These are phyloP conservation scores for Phyllopteryx taeniolatus DNA, from an alignment of 2,113 vertebrate species.

Conservation along the genomic window DNA sequence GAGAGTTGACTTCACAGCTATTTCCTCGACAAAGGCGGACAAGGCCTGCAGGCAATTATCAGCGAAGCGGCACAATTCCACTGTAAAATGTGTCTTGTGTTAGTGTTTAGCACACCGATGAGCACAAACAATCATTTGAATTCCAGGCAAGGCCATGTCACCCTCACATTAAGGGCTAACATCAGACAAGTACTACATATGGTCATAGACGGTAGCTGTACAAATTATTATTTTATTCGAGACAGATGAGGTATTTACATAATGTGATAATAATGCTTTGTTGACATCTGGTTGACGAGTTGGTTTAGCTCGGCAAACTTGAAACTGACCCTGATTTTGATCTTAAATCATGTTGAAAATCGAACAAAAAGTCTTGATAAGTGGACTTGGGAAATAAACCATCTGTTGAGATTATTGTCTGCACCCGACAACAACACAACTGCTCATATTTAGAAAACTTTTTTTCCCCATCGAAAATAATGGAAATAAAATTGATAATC, in stretches of 20 bases:
- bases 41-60: slow-evolving; percentile 23
- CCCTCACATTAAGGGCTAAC: not conserved
- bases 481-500: no score
- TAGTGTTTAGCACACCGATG: not conserved
- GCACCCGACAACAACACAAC: no score
- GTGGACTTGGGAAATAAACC: no score
- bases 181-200: not conserved
- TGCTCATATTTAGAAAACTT: no score
- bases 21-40: slow-evolving; percentile 38
- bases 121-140: not conserved
- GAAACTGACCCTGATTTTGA: no score
- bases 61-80: slow-evolving; percentile 12
- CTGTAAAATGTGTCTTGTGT: slow-evolving; percentile 12
- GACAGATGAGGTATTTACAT: not conserved
- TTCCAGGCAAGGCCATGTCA: not conserved
- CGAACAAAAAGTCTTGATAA: no score
- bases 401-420: no score
- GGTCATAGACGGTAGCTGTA: not conserved
- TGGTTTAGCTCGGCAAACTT: no score
- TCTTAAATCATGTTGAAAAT: no score
- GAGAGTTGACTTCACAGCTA: slow-evolving; percentile 45
- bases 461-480: no score
- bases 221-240: not conserved
- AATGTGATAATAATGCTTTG: not conserved
- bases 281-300: not conserved